Evolutionary conservation across 2,797 vertebrate species (phyloP), one percentile per base, ranked within the genome.

Genomic region (Rhinophrynus dorsalis): DNA sequence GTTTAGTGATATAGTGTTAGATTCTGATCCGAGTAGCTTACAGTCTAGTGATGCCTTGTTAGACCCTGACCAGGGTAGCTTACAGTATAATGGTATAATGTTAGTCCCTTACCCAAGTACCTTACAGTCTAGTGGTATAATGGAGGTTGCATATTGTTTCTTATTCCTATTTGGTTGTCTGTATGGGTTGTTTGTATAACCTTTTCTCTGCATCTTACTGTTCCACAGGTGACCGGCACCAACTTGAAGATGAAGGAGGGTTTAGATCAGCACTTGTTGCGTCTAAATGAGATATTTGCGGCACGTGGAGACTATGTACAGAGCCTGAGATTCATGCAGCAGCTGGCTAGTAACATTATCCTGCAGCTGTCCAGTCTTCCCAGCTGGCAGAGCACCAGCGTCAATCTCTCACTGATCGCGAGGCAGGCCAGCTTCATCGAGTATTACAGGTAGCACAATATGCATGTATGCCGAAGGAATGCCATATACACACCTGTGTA

Each of bases 271-370:
- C 94, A 95, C 79, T 80, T 99, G 79, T 88, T 81, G 0, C 89
- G 88, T 3, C 86, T 99, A 75, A 90, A 91, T 5, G 96, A 99
- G 87, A 91, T 96, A 74, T 93, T 99, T 21, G 88, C 95, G 0
- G 1, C 86, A 0, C 86, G 85, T n/a, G 23, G 81, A 0, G 94
- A 98, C 52, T 95, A 93, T 48, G 78, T 94, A 33, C 90, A 94
- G 81, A 87, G 83, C 0, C 85, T 99, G 75, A 89, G 82, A 78
- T 93, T 94, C 80, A 75, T 94, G 72, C 90, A 91, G 84, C 91
- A 92, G 83, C 90, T 94, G 92, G 84, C 93, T 0, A 60, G 80
- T 79, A 90, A 82, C 74, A 81, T 97, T 5, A 42, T 91, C 18
- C 76, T 69, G 8, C 93, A 98, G 83, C 89, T 99, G 24, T 85